Base-by-base conservation (phyloP, 2,797 vertebrate species). In the Sternarchorhynchus goeldii region DNA sequence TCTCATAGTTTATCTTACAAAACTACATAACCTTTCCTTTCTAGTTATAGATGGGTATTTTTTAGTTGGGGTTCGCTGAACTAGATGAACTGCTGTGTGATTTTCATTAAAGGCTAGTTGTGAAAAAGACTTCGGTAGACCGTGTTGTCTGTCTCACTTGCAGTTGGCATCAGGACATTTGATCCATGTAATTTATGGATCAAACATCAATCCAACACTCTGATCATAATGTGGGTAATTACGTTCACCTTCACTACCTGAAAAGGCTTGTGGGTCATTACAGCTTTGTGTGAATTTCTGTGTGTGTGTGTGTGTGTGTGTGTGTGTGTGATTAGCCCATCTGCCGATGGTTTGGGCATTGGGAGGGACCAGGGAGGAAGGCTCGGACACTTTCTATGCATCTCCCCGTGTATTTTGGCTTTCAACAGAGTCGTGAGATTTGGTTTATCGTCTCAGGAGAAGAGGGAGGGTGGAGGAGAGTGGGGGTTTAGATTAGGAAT, bases 401-500 rank as follows among this genome's bases (percentile, higher is more conserved):
- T 58, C 34, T 58, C 74, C 66, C 34, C 50, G 66, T 76, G 75
- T 7, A 6, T 63, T 34, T 71, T 29, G 32, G 69, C 68, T 77
- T 7, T 18, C 29, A 21, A 7, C 63, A n/a, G 39, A 71, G 62
- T 69, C 41, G 21, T 62, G 21, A 75, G 18, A 75, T 21, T 25
- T 25, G 20, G 56, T 75, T 75, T 70, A 64, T 80, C 57, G 63
- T 63, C 64, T 32, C 78, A 65, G 62, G 73, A 25, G 25, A 25
- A 25, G 25, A 25, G 25, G 25, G 25, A 8, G 39, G 39, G 10
- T 6, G 39, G 18, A 64, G 29, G 31, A 25, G 18, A 32, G 25
- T 21, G 45, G 60, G 55, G 4, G 55, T 56, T 45, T 25, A 45
- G 39, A 68, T 68, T 68, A 68, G 65, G 25, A 21, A 68, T 68